These are phyloP conservation scores for Tethya wilhelma DNA, from an alignment of 37 sponge, comb jelly and placozoan species.

Conservation along the genomic window DNA sequence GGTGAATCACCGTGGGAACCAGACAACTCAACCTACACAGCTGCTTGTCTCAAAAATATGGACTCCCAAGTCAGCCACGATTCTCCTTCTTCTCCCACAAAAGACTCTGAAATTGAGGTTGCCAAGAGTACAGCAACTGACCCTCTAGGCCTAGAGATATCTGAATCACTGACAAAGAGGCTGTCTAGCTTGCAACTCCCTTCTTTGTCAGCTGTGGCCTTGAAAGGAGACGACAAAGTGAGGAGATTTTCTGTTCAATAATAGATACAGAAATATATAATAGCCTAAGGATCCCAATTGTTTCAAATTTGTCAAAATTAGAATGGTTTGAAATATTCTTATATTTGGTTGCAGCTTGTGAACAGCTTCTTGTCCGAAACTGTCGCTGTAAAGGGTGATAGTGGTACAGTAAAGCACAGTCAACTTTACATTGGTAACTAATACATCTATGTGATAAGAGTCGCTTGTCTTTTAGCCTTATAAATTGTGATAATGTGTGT, in stretches of 20 bases:
- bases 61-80: too few species aligned
- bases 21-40: neutral
- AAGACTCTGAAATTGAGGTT: neutral
- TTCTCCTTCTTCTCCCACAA: neutral
- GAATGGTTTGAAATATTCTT: neutral
- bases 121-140: neutral
- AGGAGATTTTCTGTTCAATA: neutral
- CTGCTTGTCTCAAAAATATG: too few species aligned
- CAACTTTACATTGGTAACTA: conserved; percentile 21
- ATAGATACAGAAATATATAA: neutral
- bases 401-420: neutral
- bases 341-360: conserved; percentile 17
- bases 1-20: neutral
- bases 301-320: neutral
- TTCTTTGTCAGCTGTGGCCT: conserved; percentile 6
- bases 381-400: neutral
- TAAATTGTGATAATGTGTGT: too few species aligned
- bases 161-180: neutral
- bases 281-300: neutral
- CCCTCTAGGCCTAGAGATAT: neutral
- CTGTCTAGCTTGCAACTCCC: neutral
- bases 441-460: neutral
- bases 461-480: too few species aligned
- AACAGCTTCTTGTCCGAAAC: conserved; percentile 5
- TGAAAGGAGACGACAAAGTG: conserved; percentile 23